Conservation (phyloP, 2,888 invertebrate species). For the Tachina lurida region DNA sequence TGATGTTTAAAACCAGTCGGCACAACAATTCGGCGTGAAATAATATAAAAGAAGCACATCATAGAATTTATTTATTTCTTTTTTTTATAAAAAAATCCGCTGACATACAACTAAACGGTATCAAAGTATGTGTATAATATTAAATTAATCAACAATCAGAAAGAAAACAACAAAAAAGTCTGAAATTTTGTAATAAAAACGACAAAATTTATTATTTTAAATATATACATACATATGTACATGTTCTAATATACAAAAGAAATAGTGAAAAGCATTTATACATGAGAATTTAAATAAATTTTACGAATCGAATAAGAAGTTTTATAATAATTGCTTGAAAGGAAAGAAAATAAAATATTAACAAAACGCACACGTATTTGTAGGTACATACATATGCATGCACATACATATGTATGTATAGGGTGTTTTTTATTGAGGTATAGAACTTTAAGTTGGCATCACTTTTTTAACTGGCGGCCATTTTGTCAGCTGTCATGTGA, state of each 20-base stretch:
- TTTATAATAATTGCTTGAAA: constrained; percentile 1
- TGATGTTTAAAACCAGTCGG: constrained; percentile 70
- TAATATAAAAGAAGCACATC: constrained; percentile 38
- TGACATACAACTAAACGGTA: constrained; percentile 55
- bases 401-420: neutral
- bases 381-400: neutral
- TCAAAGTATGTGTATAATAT: constrained; percentile 48
- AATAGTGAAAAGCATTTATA: constrained; percentile 25
- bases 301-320: neutral
- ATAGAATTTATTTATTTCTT: constrained; percentile 55
- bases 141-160: constrained; percentile 48
- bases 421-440: accelerated
- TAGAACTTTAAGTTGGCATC: too few relatives aligned
- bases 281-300: neutral
- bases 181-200: constrained; percentile 51
- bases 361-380: neutral
- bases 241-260: constrained; percentile 22
- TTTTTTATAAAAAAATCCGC: constrained; percentile 53
- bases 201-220: constrained; percentile 48
- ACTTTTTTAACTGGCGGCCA: too few relatives aligned
- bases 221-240: neutral
- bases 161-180: constrained; percentile 39
- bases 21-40: constrained; percentile 53
- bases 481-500: too few relatives aligned
- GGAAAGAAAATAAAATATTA: neutral